phyloP scores from a whole-genome alignment of 2,797 vertebrate species.

The Enteromius argenteus region DNA sequence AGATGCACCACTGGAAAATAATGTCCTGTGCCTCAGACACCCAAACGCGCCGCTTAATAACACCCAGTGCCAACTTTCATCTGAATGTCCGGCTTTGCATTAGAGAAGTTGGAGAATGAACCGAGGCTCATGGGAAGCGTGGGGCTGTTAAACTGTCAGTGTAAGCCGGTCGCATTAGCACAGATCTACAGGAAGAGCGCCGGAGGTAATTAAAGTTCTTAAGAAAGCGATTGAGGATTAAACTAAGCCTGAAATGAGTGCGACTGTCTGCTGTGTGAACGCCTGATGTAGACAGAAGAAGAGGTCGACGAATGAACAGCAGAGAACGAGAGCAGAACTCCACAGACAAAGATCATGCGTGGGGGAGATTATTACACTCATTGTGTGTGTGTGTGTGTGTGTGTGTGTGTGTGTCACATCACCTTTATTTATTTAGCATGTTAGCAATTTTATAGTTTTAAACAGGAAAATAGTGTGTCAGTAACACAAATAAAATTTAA shows the following conservation, averaged over 20 bases:
- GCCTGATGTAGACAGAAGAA: conserved; percentile 42
- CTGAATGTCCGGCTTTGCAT: conserved; percentile 28
- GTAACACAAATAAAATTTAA: neutral
- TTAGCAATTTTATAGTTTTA: neutral
- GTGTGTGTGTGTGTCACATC: neutral
- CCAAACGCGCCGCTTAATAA: conserved; percentile 14
- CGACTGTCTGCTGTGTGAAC: conserved; percentile 71
- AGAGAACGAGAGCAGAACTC: conserved; percentile 61
- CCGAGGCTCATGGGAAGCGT: conserved; percentile 11
- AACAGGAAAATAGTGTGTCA: neutral
- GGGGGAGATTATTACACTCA: neutral
- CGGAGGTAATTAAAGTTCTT: conserved; percentile 83
- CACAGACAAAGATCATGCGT: conserved; percentile 43
- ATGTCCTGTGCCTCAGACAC: conserved; percentile 13
- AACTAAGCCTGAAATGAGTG: conserved; percentile 73
- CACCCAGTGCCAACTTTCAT: conserved; percentile 18
- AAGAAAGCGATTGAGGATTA: conserved; percentile 80
- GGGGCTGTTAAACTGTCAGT: conserved; percentile 60
- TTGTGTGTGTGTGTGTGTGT: neutral
- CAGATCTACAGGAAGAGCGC: conserved; percentile 77
- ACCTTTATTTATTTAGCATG: neutral
- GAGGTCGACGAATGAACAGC: neutral
- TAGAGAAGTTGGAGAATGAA: conserved; percentile 12
- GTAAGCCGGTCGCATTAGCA: conserved; percentile 78
- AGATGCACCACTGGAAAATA: conserved; percentile 54